A percentile compares a stretch with the other conserved stretches of the same genome.
Conservation (phyloP, 2,113 vertebrate species). For the Chamaea fasciata region DNA sequence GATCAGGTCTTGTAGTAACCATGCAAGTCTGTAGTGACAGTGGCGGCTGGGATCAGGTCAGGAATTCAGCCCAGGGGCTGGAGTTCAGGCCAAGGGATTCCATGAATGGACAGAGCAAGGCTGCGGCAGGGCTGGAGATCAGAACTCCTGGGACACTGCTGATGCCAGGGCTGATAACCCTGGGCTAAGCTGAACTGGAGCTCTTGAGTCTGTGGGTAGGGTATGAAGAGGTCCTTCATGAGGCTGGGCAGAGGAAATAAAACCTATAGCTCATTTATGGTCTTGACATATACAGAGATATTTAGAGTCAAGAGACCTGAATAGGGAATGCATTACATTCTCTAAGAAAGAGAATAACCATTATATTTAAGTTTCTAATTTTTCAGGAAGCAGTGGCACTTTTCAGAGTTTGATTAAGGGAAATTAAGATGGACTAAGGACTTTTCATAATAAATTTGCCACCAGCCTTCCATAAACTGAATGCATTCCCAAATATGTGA, state of each 20-base stretch:
- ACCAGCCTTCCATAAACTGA: neutral
- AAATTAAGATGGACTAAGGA: neutral
- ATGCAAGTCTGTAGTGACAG: neutral
- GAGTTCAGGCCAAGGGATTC: neutral
- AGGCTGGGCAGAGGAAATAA: neutral
- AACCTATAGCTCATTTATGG: neutral
- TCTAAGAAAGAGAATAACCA: neutral
- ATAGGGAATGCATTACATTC: neutral
- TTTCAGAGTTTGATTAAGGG: neutral
- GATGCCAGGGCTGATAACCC: neutral
- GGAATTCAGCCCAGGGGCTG: accelerated
- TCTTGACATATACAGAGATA: neutral
- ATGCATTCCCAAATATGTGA: neutral
- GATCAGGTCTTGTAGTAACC: neutral
- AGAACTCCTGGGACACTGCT: neutral
- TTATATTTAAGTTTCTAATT: neutral
- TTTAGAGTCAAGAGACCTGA: neutral
- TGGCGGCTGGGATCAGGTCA: neutral
- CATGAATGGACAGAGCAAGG: neutral
- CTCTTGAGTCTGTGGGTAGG: neutral
- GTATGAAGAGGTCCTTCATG: accelerated
- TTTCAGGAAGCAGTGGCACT: neutral
- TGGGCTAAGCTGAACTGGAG: neutral
- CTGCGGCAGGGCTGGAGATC: neutral
- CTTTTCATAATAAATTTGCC: neutral